Percentiles rank a stretch among this genome's conserved stretches.
phyloP scores from a whole-genome alignment of 2,797 vertebrate species.

The Hypotaenidia okinawae region DNA sequence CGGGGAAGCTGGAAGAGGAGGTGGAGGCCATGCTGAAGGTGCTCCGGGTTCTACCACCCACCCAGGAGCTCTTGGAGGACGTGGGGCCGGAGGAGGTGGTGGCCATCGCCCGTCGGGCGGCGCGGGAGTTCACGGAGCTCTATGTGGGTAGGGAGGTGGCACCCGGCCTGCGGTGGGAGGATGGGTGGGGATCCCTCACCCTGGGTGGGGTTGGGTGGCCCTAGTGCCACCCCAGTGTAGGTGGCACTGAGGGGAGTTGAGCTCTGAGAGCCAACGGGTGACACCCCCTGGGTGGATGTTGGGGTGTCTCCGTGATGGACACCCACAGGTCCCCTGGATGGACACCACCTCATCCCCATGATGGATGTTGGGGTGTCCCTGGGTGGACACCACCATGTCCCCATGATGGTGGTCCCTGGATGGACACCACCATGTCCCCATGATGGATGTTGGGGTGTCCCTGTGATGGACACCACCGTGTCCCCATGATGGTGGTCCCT shows the following conservation, averaged over 20 bases:
- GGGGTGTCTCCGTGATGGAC: neutral
- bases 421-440: too few species aligned
- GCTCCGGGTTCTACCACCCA: conserved; percentile 66
- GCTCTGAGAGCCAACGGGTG: accelerated
- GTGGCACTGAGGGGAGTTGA: neutral
- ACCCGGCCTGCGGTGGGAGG: neutral
- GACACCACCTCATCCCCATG: too few species aligned
- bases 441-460: too few species aligned
- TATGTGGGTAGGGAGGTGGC: conserved; percentile 81
- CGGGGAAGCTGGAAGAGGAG: conserved; percentile 67
- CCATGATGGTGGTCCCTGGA: too few species aligned
- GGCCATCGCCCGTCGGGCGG: neutral
- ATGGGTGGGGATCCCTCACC: neutral
- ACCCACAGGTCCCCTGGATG: neutral
- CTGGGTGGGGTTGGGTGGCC: neutral
- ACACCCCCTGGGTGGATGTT: neutral
- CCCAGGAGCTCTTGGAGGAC: conserved; percentile 28
- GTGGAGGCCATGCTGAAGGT: conserved; percentile 76
- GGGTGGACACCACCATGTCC: too few species aligned
- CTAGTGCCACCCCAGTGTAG: neutral
- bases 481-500: too few species aligned
- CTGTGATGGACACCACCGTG: too few species aligned
- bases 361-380: too few species aligned
- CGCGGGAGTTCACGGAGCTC: conserved; percentile 76
- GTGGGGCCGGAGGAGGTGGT: conserved; percentile 67